Evolutionary conservation across 2,888 invertebrate genomes (phyloP), one percentile per base, ranked within the genome.

Genomic region (Willowsia nigromaculata): DNA sequence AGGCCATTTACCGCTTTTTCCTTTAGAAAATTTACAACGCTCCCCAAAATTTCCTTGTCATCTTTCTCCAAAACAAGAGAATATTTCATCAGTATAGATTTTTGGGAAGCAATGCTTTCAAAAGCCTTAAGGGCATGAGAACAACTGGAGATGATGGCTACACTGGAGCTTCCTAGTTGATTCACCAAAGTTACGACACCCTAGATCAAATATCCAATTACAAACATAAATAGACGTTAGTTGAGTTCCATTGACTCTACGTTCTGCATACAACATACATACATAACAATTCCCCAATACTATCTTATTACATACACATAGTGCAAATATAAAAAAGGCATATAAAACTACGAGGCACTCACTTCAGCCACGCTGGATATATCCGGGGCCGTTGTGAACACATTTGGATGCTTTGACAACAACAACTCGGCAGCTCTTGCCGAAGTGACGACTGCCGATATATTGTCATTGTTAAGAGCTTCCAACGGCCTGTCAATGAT

Each of bases 311-410:
- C n/a, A n/a, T n/a, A n/a, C n/a, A n/a, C n/a, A n/a, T n/a, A n/a
- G n/a, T n/a, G n/a, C n/a, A n/a, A n/a, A n/a, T n/a, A n/a, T n/a
- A n/a, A n/a, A n/a, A n/a, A n/a, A n/a, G n/a, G n/a, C n/a, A n/a
- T n/a, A n/a, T n/a, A n/a, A n/a, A n/a, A n/a, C n/a, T n/a, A n/a
- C n/a, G n/a, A n/a, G n/a, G n/a, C n/a, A 25, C 88, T 89, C 91
- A 93, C 93, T 91, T 92, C 92, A 53, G 93, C 92, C 0, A 93
- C 93, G 71, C 93, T 93, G 86, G 92, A 92, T 80, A 93, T 92
- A 56, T 93, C 93, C 7, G 93, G 93, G 1, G 93, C 93, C 13
- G 93, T 93, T 0, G 93, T 93, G 56, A 93, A 92, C 25, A 93
- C 93, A 84, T 93, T 93, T 30, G 90, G 91, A 90, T 92, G 92